These are phyloP conservation scores for Esox lucius DNA, from an alignment of 2,797 vertebrate species.

Conservation along the genomic window DNA sequence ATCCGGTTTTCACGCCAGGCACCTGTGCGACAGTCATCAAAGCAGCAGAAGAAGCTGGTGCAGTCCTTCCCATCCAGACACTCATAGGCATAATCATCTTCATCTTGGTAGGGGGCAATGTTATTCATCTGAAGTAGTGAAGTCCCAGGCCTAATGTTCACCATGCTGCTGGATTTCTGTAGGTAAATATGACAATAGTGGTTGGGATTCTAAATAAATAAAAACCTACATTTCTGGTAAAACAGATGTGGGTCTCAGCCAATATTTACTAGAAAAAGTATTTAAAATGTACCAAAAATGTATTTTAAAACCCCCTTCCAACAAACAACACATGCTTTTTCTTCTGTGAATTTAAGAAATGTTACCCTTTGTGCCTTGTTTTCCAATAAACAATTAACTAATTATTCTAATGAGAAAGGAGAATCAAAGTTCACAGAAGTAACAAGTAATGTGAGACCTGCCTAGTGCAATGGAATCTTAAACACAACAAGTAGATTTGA, in stretches of 20 bases:
- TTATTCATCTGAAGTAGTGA: conserved; percentile 92
- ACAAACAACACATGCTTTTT: too few species aligned
- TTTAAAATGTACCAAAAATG: too few species aligned
- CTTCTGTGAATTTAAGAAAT: too few species aligned
- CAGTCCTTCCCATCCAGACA: conserved; percentile 96
- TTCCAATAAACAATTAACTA: too few species aligned
- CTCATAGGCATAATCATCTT: conserved; percentile 85
- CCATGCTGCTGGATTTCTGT: conserved; percentile 79
- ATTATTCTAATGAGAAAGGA: too few species aligned
- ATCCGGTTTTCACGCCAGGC: conserved; percentile 92
- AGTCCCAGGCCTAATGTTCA: conserved; percentile 83
- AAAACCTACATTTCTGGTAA: neutral
- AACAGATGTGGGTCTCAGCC: neutral
- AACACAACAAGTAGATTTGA: too few species aligned
- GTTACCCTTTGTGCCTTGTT: too few species aligned
- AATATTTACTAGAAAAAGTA: neutral
- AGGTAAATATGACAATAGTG: conserved; percentile 12
- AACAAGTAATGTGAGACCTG: too few species aligned
- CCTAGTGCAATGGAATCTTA: too few species aligned
- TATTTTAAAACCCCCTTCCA: too few species aligned
- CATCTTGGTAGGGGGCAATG: conserved; percentile 83
- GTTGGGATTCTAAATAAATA: neutral
- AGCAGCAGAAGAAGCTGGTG: conserved; percentile 94
- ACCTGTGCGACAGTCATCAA: conserved; percentile 92
- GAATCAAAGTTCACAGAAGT: too few species aligned